phyloP scores from a whole-genome alignment of 1,140 invertebrate genomes.

The Cyrtorhinus lividipennis region DNA sequence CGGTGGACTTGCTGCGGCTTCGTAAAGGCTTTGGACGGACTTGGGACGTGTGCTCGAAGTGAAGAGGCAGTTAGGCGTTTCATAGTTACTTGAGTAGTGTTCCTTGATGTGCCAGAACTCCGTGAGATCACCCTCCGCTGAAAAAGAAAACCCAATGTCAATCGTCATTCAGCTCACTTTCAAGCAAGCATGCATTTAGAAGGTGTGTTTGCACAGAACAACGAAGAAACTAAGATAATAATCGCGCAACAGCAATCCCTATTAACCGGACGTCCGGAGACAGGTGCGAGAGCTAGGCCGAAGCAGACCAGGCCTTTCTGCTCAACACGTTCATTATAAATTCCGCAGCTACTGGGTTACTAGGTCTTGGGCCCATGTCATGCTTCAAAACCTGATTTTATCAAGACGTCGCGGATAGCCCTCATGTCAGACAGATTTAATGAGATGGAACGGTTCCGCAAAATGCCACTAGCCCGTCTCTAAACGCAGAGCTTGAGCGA shows the following conservation, averaged over 20 bases:
- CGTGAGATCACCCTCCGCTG: constrained; percentile 74
- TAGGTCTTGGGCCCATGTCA: background rate
- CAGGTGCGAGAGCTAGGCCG: no score
- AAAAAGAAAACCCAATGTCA: constrained; percentile 32
- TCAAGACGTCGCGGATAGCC: background rate
- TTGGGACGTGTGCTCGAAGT: constrained; percentile 46
- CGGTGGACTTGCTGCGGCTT: constrained; percentile 43
- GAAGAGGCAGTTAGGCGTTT: constrained; percentile 50
- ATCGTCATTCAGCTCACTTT: no score
- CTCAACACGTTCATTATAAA: background rate
- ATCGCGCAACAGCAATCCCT: no score
- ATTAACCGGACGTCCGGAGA: background rate
- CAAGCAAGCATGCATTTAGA: no score
- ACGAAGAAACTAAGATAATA: no score
- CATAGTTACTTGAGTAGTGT: constrained; percentile 51
- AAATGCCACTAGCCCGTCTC: no score
- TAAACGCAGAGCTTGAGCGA: no score
- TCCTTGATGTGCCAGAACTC: constrained; percentile 57
- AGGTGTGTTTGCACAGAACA: no score
- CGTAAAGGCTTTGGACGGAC: constrained; percentile 54
- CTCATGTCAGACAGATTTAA: background rate
- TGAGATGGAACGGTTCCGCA: no score
- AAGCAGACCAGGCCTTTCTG: background rate
- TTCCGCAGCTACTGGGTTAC: background rate
- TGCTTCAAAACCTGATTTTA: background rate